phyloP scores from a whole-genome alignment of 2,113 vertebrate species.

The Scortum barcoo region DNA sequence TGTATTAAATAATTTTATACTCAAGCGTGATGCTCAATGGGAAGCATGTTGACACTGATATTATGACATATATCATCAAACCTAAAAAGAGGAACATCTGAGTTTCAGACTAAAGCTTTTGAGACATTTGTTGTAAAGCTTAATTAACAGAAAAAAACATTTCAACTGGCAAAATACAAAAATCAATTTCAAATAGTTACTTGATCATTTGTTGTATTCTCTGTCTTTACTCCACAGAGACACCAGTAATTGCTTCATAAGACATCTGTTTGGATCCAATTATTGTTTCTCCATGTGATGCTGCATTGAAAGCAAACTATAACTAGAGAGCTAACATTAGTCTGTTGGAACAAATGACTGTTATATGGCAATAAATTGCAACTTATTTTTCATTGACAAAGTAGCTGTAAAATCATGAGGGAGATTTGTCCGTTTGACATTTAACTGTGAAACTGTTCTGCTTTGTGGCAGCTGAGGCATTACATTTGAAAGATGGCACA shows the following conservation, averaged over 20 bases:
- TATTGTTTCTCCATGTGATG: slow-evolving; percentile 14
- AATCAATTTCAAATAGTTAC: background rate
- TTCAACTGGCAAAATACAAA: background rate
- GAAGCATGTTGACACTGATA: background rate
- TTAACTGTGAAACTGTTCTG: background rate
- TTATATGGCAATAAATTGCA: background rate
- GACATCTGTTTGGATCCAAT: slow-evolving; percentile 35
- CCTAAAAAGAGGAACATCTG: background rate
- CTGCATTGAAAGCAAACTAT: slow-evolving; percentile 7
- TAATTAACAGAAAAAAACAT: background rate
- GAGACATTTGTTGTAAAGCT: background rate
- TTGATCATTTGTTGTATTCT: background rate
- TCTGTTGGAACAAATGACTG: background rate
- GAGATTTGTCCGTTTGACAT: background rate
- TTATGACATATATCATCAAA: background rate
- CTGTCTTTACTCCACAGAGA: too few species aligned
- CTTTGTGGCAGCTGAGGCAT: background rate
- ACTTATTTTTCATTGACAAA: background rate
- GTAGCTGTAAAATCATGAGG: background rate
- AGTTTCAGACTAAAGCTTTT: background rate
- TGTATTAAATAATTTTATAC: background rate
- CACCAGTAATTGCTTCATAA: too few species aligned
- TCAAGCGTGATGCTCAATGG: background rate
- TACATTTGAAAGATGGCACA: background rate
- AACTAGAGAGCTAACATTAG: background rate